Evolutionary conservation across 2,113 vertebrate species (phyloP), one percentile per base, ranked within the genome.

Genomic region (Vulpes ferrilata): DNA sequence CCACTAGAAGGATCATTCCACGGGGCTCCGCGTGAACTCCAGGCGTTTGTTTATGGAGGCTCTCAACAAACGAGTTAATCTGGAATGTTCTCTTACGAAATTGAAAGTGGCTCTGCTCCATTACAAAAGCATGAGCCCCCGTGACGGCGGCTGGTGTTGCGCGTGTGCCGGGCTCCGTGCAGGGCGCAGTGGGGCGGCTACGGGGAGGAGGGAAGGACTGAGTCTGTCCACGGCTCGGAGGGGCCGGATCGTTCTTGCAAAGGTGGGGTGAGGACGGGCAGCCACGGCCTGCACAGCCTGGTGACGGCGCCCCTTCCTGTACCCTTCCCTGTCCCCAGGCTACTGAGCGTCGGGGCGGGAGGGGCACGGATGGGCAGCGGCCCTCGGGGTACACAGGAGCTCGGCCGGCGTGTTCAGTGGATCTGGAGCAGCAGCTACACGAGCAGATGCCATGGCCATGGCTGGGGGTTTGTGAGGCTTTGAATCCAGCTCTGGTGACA

Each of bases 221-320:
- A 16, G 11, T 1, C 0, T 0, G 1, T 4, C n/a, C 51, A 7
- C 5, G 12, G 30, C 51, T 55, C 0, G 1, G 23, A 27, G 12
- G 35, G 0, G 55, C 32, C n/a, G 0, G 2, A 3, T 1, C 0
- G 0, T 3, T 0, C 0, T 19, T 7, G 51, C 53, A 12, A 5
- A 91, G 2, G 1, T 19, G 2, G 7, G 7, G 53, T 12, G 35
- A 25, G 43, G 32, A 23, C 15, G 5, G 43, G 22, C 0, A 27
- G 27, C 74, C 25, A 7, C 38, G 13, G 38, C 22, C n/a, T 19
- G 32, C 0, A 0, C 43, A 43, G 43, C 43, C 43, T 6, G 43
- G 43, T 43, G 43, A 43, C 43, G 43, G 43, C 43, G 1, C 43
- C 43, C 43, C 43, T 43, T 43, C 43, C 43, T 43, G 43, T 43